These are phyloP conservation scores for Anhinga anhinga DNA, from an alignment of 2,113 vertebrate genomes.

Conservation along the genomic window DNA sequence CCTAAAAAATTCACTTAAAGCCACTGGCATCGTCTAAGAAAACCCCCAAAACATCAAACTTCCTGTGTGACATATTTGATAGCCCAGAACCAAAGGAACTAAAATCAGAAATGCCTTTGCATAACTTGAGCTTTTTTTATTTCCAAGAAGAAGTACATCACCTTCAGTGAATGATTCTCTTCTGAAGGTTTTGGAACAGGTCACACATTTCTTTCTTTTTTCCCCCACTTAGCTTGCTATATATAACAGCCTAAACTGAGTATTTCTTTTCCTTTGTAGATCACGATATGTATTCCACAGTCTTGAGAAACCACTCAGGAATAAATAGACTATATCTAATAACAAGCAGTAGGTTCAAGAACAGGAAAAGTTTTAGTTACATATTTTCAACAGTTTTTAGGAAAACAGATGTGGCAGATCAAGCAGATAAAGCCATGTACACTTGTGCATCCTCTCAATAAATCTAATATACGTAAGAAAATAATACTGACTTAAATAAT, in stretches of 20 bases:
- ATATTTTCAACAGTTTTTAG: not conserved
- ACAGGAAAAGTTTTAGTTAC: not conserved
- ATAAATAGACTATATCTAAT: not conserved
- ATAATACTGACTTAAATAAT: not conserved
- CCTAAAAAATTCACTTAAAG: not conserved
- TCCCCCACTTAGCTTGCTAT: not conserved
- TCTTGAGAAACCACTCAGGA: not conserved
- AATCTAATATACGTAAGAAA: not conserved
- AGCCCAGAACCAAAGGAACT: not conserved
- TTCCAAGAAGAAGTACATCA: not conserved
- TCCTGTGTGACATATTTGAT: not conserved
- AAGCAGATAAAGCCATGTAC: not conserved
- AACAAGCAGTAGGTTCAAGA: not conserved
- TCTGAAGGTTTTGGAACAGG: not conserved
- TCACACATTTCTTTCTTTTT: not conserved
- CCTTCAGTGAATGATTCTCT: not conserved
- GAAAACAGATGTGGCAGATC: not conserved
- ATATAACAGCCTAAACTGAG: not conserved
- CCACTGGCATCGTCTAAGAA: not conserved
- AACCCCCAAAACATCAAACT: not conserved
- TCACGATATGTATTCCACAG: not conserved
- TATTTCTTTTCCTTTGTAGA: not conserved
- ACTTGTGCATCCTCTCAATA: not conserved
- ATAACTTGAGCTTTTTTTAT: not conserved
- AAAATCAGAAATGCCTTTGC: not conserved